These are phyloP conservation scores for Parnassius orleans DNA, from an alignment of 2,888 invertebrate species.

Conservation along the genomic window DNA sequence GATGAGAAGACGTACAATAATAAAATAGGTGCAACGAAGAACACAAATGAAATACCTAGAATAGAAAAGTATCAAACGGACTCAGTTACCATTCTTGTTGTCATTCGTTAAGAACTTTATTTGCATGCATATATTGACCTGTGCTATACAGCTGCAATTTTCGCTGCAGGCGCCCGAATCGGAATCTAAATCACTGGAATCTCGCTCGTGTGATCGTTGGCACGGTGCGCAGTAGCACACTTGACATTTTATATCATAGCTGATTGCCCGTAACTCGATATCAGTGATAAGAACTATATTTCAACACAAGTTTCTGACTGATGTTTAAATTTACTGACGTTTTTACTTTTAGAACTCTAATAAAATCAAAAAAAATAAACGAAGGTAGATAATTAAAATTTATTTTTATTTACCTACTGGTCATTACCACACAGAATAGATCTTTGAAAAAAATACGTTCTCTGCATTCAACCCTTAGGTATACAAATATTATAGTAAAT, in stretches of 20 bases:
- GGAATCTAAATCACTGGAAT: constrained; percentile 41
- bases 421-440: too few species aligned
- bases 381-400: too few species aligned
- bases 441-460: too few species aligned
- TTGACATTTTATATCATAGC: constrained; percentile 59
- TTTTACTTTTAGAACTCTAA: too few species aligned
- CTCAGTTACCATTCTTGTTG: not conserved
- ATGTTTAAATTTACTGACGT: not conserved
- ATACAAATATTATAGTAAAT: too few species aligned
- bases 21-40: constrained; percentile 17
- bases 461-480: too few species aligned
- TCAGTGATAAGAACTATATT: constrained; percentile 60
- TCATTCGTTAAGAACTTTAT: not conserved
- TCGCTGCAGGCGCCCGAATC: constrained; percentile 35
- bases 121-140: not conserved
- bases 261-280: constrained; percentile 61
- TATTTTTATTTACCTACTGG: too few species aligned
- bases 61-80: not conserved
- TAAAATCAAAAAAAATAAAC: too few species aligned
- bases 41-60: not conserved
- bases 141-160: not conserved
- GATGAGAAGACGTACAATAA: constrained; percentile 45
- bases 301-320: constrained; percentile 39
- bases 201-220: constrained; percentile 38
- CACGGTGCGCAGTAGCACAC: constrained; percentile 54